Percentiles rank a stretch among this genome's conserved stretches.
Conservation (phyloP, 2,113 vertebrate genomes). For the Epinephelus moara region DNA sequence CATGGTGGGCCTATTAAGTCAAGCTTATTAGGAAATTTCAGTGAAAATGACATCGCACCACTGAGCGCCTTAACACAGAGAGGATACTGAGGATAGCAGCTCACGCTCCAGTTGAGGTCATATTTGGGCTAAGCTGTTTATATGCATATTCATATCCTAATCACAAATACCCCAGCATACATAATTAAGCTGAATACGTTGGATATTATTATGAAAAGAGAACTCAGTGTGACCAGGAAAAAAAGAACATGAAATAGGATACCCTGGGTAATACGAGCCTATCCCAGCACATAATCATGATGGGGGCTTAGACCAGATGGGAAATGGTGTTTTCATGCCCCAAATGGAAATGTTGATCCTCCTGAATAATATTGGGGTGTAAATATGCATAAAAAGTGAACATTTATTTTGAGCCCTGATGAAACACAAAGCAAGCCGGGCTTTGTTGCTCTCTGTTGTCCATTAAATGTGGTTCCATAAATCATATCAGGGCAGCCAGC, state of each 20-base stretch:
- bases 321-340: constrained; percentile 49
- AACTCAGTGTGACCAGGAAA: constrained; percentile 50
- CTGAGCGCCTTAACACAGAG: constrained; percentile 30
- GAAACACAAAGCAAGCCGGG: background rate
- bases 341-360: constrained; percentile 49
- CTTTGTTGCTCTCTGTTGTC: background rate
- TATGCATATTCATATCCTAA: constrained; percentile 73
- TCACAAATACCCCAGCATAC: constrained; percentile 63
- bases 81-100: constrained; percentile 15
- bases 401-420: background rate
- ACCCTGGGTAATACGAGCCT: constrained; percentile 47
- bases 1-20: constrained; percentile 39
- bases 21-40: constrained; percentile 40
- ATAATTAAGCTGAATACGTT: constrained; percentile 62
- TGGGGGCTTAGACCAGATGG: constrained; percentile 55
- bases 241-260: constrained; percentile 32
- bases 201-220: constrained; percentile 50
- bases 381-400: constrained; percentile 41
- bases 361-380: constrained; percentile 37
- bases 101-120: constrained; percentile 59
- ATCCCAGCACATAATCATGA: constrained; percentile 39
- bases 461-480: background rate
- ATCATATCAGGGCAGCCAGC: background rate
- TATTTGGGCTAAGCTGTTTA: constrained; percentile 66
- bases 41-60: constrained; percentile 34